Base-by-base conservation (phyloP, 2,888 invertebrate genomes). In the Myathropa florea region DNA sequence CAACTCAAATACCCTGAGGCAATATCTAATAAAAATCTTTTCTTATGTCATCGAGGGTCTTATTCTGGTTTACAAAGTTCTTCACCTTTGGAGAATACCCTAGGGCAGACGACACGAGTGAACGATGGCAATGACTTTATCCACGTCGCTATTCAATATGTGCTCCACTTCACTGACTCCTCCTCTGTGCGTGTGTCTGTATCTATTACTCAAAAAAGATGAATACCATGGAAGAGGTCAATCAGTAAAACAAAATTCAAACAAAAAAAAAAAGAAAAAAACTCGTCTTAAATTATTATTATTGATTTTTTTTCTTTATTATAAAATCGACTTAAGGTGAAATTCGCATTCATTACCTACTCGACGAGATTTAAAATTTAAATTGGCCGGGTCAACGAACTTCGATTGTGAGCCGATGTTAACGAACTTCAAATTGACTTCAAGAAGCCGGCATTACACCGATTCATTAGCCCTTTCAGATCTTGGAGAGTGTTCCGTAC, bases 141-240 rank as follows among this genome's bases (percentile, higher is more conserved):
- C 24, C 67, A 28, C 39, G 28, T 24, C 26, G 61, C 18, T 46
- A 46, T 46, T 46, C 46, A 46, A 60, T 28, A 57, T 55, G 33
- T 9, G 23, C 57, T 57, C 57, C 57, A 24, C 57, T 18, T 46
- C 28, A 26, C 30, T 12, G 21, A 14, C 33, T 63, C 4, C 9
- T 36, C 21, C 18, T 39, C 24, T 24, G 21, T 26, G 6, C 7
- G 7, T 57, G 67, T 28, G 26, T 23, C 4, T 28, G 59, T 21
- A 21, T 63, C 46, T 55, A 67, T 67, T 72, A 61, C 33, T 53
- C 53, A 39, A 67, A 28, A 18, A 57, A n/a, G n/a, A 26, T 53
- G 57, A 67, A 63, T 67, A 78, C 83, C 83, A 30, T 61, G 26
- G 63, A 79, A 75, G 83, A 79, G 83, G 68, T 83, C 83, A 75